A percentile compares a stretch with the other conserved stretches of the same genome.
These are phyloP conservation scores for Catharus bicknelli DNA, from an alignment of 2,113 vertebrate species.

Conservation along the genomic window DNA sequence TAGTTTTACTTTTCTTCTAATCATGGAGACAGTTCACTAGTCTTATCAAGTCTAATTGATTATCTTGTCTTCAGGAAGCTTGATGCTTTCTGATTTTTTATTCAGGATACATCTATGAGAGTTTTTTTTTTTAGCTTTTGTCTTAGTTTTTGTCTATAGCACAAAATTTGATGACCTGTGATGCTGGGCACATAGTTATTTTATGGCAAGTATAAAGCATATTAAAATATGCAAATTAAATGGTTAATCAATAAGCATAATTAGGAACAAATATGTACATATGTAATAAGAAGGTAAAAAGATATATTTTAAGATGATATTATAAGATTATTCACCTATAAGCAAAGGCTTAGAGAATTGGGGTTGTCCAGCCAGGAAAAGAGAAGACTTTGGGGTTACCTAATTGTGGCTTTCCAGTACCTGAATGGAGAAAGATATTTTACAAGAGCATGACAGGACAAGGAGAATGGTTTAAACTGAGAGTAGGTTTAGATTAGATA, in stretches of 20 bases:
- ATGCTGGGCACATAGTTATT: background rate
- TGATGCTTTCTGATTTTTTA: background rate
- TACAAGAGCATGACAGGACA: background rate
- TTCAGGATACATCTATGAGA: background rate
- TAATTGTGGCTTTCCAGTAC: background rate
- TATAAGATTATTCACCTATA: background rate
- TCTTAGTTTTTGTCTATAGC: background rate
- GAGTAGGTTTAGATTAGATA: background rate
- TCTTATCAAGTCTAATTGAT: background rate
- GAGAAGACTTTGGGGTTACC: too few relatives aligned
- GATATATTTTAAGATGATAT: constrained; percentile 40
- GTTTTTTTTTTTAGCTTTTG: background rate
- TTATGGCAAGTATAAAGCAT: background rate
- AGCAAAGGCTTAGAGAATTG: background rate
- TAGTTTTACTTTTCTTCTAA: background rate
- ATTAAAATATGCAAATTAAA: background rate
- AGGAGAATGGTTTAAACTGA: background rate
- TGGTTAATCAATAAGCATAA: constrained; percentile 47
- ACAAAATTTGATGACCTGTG: background rate
- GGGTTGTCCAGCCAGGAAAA: background rate
- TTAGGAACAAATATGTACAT: constrained; percentile 32
- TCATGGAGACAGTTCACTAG: background rate
- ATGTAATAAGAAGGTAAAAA: constrained; percentile 52
- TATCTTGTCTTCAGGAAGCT: background rate
- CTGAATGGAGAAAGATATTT: background rate